Conservation (phyloP, 1,140 invertebrate genomes). For the Chlorops oryzae region DNA sequence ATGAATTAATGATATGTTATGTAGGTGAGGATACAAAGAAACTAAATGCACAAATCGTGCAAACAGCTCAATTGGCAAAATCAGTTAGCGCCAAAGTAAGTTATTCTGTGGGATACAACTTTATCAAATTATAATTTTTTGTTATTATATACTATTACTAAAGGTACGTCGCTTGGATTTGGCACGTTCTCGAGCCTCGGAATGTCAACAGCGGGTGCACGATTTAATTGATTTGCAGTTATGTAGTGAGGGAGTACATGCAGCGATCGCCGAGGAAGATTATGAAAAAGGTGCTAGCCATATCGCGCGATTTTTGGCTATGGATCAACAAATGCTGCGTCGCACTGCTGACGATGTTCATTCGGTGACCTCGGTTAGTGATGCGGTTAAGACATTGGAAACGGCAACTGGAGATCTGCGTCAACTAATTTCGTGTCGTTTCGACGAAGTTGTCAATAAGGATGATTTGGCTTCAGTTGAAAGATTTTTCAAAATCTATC, state of each 20-base stretch:
- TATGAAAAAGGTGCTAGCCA: constrained; percentile 91
- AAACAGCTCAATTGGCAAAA: constrained; percentile 82
- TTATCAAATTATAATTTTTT: no score
- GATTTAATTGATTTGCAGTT: constrained; percentile 94
- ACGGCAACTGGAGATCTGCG: constrained; percentile 66
- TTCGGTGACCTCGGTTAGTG: constrained; percentile 41
- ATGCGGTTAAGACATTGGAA: constrained; percentile 72
- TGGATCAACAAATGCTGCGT: constrained; percentile 85
- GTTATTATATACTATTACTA: no score
- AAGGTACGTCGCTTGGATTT: constrained; percentile 89
- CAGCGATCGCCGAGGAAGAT: constrained; percentile 84
- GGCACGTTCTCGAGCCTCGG: constrained; percentile 86
- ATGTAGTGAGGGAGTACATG: constrained; percentile 91
- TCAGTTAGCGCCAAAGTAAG: constrained; percentile 95
- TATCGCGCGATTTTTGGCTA: constrained; percentile 88
- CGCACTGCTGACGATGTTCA: constrained; percentile 70
- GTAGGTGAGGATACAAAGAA: constrained; percentile 67
- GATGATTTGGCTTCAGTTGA: constrained; percentile 90
- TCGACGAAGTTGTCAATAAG: constrained; percentile 85
- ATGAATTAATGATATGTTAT: no score
- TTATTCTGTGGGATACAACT: no score
- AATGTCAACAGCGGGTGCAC: constrained; percentile 90
- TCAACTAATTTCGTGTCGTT: constrained; percentile 69
- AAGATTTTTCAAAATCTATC: constrained; percentile 98
- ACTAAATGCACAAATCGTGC: constrained; percentile 75